Base-by-base conservation (phyloP, 2,113 vertebrate species). In the Myrmecophaga tridactyla region DNA sequence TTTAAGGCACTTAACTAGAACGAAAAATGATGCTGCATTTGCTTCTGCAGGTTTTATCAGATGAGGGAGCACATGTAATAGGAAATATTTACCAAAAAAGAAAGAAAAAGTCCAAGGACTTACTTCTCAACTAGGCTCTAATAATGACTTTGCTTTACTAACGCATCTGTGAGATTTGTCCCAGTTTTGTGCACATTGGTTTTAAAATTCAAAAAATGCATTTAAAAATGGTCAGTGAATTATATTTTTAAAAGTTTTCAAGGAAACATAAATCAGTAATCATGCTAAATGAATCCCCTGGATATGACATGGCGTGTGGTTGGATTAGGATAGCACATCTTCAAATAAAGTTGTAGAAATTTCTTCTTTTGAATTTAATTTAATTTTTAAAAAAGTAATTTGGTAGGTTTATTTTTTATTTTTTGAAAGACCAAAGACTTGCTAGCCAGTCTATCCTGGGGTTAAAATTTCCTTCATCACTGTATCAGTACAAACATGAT, bases 1-100 rank as follows among this genome's bases (percentile, higher is more conserved):
- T 41, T 93, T 82, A 86, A 91, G 46, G 25, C 34, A 11, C 43
- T 69, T 81, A 12, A 53, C 69, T 39, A 53, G 84, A 83, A 82
- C 58, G 48, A 84, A 83, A 82, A 51, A 70, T 36, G 36, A 11
- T 31, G 43, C 3, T 69, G 41, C 10, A 39, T 63, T 70, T 89
- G 39, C 53, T 46, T 70, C 73, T 81, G 53, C 21, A 80, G 46
- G 18, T 12, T 86, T 81, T 48, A 72, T 76, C 89, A 92, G 77
- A 58, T 94, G 82, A 46, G 46, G 62, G 73, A 90, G 29, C 69
- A 46, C 67, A 29, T 77, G 73, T 25, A 10, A 53, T 75, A 90
- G 84, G 65, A 87, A 94, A 95, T 81, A n/a, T 67, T 84, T 81
- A 78, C 43, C 12, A 85, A 96, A 34, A 75, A 93, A 81, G 41